phyloP scores from a whole-genome alignment of 2,888 invertebrate species.

The Clusia tigrina region DNA sequence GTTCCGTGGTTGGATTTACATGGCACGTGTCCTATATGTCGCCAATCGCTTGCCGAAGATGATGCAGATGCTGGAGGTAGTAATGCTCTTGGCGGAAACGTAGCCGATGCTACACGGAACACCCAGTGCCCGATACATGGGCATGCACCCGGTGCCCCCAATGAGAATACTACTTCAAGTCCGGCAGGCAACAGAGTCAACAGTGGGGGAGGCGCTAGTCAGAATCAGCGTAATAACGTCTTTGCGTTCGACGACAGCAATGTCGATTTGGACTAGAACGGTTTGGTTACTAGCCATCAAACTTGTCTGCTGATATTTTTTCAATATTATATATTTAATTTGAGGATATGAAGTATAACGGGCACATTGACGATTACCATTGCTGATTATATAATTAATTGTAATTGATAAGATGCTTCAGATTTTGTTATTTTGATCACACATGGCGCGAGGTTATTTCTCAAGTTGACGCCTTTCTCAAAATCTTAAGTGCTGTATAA shows the following conservation, averaged over 20 bases:
- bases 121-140: conserved; percentile 15
- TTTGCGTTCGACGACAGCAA: conserved; percentile 62
- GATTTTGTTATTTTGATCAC: too few relatives aligned
- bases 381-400: too few relatives aligned
- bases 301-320: conserved; percentile 14
- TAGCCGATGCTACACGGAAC: conserved; percentile 22
- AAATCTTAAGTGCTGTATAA: too few relatives aligned
- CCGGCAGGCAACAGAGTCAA: conserved; percentile 32
- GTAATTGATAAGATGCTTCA: too few relatives aligned
- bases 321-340: conserved; percentile 16
- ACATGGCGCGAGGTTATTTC: too few relatives aligned
- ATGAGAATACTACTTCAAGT: conserved; percentile 20
- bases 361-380: too few relatives aligned
- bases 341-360: too few relatives aligned
- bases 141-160: conserved; percentile 11
- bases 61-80: conserved; percentile 49
- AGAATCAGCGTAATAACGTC: conserved; percentile 48
- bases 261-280: conserved; percentile 59
- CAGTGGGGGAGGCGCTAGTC: conserved; percentile 34
- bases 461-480: too few relatives aligned
- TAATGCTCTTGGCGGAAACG: conserved; percentile 41
- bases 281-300: conserved; percentile 38
- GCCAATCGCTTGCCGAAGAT: conserved; percentile 68
- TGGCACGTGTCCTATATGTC: conserved; percentile 95
- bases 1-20: conserved; percentile 95